Conservation (phyloP, 2,113 vertebrate genomes). For the Epinephelus cyanopodus region DNA sequence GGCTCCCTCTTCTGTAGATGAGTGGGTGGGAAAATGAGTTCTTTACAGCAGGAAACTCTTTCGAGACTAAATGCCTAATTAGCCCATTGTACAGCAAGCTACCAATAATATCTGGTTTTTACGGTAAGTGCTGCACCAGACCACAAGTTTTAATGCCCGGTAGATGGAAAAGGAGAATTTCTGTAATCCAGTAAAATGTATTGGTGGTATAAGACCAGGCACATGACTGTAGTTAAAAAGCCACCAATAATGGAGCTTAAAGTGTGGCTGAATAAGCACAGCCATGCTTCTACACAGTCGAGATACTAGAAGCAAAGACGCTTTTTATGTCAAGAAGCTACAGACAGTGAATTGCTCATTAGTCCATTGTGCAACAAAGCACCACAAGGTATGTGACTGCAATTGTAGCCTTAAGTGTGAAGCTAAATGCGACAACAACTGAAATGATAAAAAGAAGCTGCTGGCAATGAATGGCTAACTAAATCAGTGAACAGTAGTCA, state of each 20-base stretch:
- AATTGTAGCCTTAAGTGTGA: constrained; percentile 69
- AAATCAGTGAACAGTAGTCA: constrained; percentile 46
- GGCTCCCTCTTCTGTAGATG: constrained; percentile 40
- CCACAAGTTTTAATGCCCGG: constrained; percentile 22
- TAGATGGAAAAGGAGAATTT: constrained; percentile 10
- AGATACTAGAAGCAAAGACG: constrained; percentile 10
- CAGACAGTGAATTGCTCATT: constrained; percentile 60
- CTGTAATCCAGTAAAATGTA: constrained; percentile 14
- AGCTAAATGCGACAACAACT: constrained; percentile 53
- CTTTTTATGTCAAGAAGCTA: constrained; percentile 55
- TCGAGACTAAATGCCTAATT: constrained; percentile 59
- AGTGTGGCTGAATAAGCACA: constrained; percentile 38
- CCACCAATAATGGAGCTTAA: constrained; percentile 19
- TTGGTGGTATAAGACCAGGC: background rate
- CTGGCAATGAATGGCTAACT: constrained; percentile 53
- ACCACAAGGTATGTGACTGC: constrained; percentile 53
- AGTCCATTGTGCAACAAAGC: constrained; percentile 59
- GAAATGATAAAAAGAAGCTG: constrained; percentile 64
- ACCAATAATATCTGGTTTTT: constrained; percentile 45
- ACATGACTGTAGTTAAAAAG: constrained; percentile 44
- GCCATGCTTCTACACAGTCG: background rate
- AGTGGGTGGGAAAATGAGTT: constrained; percentile 50
- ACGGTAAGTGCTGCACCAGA: constrained; percentile 43
- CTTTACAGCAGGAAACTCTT: constrained; percentile 53
- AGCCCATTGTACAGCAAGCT: constrained; percentile 44